Conservation (phyloP, 1,140 invertebrate species). For the Drosophila bocqueti region DNA sequence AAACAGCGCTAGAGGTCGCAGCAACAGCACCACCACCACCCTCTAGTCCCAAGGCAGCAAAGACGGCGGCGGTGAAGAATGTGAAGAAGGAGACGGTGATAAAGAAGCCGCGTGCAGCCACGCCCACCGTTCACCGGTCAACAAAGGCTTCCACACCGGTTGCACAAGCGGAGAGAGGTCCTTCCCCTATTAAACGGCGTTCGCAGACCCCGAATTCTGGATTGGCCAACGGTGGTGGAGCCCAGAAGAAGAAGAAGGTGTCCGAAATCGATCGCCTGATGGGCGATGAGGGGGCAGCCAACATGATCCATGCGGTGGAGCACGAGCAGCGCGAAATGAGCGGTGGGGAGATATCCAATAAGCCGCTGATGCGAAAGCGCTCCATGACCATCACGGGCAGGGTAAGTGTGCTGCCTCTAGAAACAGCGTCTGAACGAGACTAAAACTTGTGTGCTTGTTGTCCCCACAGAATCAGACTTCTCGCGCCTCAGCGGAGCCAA, state of each 20-base stretch:
- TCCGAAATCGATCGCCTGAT: slow-evolving; percentile 91
- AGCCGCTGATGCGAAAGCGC: slow-evolving; percentile 86
- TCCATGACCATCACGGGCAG: slow-evolving; percentile 86
- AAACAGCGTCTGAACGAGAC: too few species aligned
- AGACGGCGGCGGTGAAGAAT: background rate
- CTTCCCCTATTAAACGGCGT: slow-evolving; percentile 56
- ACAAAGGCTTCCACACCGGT: slow-evolving; percentile 25
- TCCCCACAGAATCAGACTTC: slow-evolving; percentile 3
- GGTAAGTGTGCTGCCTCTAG: slow-evolving; percentile 53
- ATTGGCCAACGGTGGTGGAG: slow-evolving; percentile 52
- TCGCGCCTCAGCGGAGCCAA: slow-evolving; percentile 19
- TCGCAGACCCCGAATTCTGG: slow-evolving; percentile 60
- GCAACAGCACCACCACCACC: background rate
- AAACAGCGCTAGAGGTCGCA: background rate
- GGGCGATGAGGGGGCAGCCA: slow-evolving; percentile 94
- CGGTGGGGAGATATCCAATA: slow-evolving; percentile 77
- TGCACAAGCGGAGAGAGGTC: background rate
- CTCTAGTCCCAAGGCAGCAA: background rate
- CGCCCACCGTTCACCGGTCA: slow-evolving; percentile 42
- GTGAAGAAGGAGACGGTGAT: slow-evolving; percentile 29
- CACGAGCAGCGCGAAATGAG: slow-evolving; percentile 84
- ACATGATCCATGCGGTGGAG: slow-evolving; percentile 92
- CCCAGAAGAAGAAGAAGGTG: slow-evolving; percentile 86
- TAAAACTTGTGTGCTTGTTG: background rate
- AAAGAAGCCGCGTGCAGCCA: slow-evolving; percentile 47